Conservation (phyloP, 1,140 invertebrate species). For the Formica exsecta region DNA sequence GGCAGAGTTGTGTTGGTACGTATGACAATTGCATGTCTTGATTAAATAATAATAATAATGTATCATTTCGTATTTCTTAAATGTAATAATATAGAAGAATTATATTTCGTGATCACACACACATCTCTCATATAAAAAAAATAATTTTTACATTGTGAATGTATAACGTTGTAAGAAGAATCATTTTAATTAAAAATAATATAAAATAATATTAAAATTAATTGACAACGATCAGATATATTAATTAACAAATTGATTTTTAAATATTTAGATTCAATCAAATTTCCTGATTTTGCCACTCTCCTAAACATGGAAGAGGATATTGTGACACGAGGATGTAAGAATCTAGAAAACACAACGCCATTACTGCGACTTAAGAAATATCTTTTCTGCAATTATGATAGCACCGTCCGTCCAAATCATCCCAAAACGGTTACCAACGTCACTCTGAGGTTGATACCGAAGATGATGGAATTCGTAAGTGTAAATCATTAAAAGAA, state of each 20-base stretch:
- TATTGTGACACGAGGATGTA: slow-evolving; percentile 68
- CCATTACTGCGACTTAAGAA: slow-evolving; percentile 80
- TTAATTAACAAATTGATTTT: not conserved
- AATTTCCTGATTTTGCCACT: no score
- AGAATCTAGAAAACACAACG: slow-evolving; percentile 70
- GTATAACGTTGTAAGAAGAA: not conserved
- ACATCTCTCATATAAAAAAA: not conserved
- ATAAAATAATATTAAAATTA: not conserved
- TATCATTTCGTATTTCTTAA: not conserved
- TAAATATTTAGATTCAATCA: not conserved
- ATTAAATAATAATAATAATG: slow-evolving; percentile 10
- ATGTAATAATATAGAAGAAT: slow-evolving; percentile 20
- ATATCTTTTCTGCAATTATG: slow-evolving; percentile 86
- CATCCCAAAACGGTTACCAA: slow-evolving; percentile 81
- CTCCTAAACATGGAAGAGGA: slow-evolving; percentile 46
- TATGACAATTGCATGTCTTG: not conserved
- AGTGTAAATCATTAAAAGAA: slow-evolving; percentile 68
- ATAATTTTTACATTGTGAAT: not conserved
- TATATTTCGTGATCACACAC: not conserved
- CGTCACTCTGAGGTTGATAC: slow-evolving; percentile 84
- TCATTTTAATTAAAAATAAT: not conserved
- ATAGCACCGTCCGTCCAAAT: slow-evolving; percentile 84
- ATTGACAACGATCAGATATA: not conserved
- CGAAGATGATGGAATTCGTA: slow-evolving; percentile 87
- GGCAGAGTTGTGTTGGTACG: slow-evolving; percentile 51